Evolutionary conservation across 1,140 invertebrate species (phyloP), one percentile per base, ranked within the genome.

Genomic region (Drosophila pseudoobscura): DNA sequence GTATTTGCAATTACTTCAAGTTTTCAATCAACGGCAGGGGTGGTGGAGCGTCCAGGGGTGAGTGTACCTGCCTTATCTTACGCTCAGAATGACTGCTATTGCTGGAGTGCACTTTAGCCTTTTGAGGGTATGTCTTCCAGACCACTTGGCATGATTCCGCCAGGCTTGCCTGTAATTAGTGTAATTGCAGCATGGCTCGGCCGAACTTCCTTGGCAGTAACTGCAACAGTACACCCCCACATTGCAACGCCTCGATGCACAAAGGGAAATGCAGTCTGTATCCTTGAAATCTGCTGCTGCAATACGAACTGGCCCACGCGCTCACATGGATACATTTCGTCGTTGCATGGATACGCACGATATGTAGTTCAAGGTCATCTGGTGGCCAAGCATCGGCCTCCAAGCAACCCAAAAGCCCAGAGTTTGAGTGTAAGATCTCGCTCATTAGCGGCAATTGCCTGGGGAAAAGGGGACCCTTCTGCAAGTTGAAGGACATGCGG

Each of bases 351-450:
- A 39, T 71, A 60, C 69, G 24, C 55, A 53, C 49, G 56, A 61
- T 76, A 72, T 80, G 68, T 66, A 72, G 68, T 80, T 80, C 68
- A 80, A 72, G 73, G 78, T 77, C 78, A 70, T 65, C 41, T 45
- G 7, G 11, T 49, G 44, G 72, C n/a, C 26, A 52, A 11, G 29
- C 43, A 51, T 55, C 50, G 56, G 49, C 31, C 13, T 9, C 31
- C 31, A 31, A 31, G 24, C 0, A 26, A 5, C 24, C 24, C 24
- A 26, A 26, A 26, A 26, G 31, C 31, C 7, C 31, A 31, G 11
- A 13, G 35, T 5, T 5, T 41, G 55, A 45, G 45, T 26, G 13
- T 11, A 15, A 11, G 46, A 24, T 50, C 4, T 5, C 35, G 35
- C 29, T 26, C 22, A 24, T 22, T 63, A 15, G 11, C 20, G 15